Evolutionary conservation across 2,888 invertebrate genomes (phyloP), one percentile per base, ranked within the genome.

Genomic region (Emmelina monodactyla): DNA sequence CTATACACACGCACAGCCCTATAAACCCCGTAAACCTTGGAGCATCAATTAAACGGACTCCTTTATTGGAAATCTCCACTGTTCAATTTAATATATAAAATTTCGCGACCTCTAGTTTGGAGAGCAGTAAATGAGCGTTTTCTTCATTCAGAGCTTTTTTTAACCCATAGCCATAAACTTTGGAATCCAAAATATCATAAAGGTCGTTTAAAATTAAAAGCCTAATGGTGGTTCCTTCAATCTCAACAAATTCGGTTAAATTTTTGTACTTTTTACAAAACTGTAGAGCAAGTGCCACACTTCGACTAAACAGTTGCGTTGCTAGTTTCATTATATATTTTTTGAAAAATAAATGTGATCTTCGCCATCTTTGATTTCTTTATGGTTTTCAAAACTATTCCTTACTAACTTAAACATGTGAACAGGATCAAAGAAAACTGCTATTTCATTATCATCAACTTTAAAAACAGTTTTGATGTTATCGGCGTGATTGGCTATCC

Each of bases 401-500:
- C 44, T 25, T 3, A 41, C n/a, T 6, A 42, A 37, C 35, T 46
- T 44, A 2, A 44, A 6, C 43, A 44, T 43, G 32, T 44, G 43
- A 2, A 5, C 33, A 5, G 43, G 40, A 32, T 45, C 43, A 5
- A 37, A 10, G 16, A 39, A 40, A 3, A 43, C 16, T 6, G 28
- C 14, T 7, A 41, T 25, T 10, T 39, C 13, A 1, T 19, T 19
- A 19, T 19, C 9, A 19, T 19, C 9, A 9, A 19, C 9, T 19
- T 19, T 19, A 19, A 19, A 19, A 19, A 9, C 9, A 19, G 19
- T 19, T 9, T 19, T 19, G 5, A 19, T 6, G 9, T 19, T 19
- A 19, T 19, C 19, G 9, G 19, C 5, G 9, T 19, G 9, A 9
- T 9, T 6, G 19, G 19, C 5, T 9, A 19, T 9, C 19, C 19